phyloP scores from a whole-genome alignment of 1,140 invertebrate species.

The Ceratoteleas bidentatus region DNA sequence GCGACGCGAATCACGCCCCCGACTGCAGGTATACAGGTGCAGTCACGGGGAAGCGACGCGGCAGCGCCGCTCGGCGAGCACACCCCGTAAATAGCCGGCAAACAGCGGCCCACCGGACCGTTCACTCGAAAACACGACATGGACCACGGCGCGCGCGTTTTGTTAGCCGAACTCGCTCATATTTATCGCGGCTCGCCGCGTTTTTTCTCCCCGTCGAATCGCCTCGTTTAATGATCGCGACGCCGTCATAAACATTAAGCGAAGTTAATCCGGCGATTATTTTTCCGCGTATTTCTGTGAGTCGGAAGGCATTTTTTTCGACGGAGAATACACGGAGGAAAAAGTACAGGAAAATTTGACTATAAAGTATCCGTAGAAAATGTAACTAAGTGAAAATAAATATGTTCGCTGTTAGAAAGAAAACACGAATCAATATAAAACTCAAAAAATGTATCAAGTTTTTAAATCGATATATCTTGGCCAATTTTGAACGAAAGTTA shows the following conservation, averaged over 20 bases:
- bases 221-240: slow-evolving; percentile 26
- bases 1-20: slow-evolving; percentile 38
- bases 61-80: slow-evolving; percentile 43
- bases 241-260: slow-evolving; percentile 29
- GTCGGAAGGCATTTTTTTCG: too few species aligned
- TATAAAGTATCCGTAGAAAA: too few species aligned
- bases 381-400: too few species aligned
- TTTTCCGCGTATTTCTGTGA: background rate
- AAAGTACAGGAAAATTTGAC: too few species aligned
- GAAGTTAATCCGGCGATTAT: slow-evolving; percentile 19
- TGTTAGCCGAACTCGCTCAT: slow-evolving; percentile 38
- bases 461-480: too few species aligned
- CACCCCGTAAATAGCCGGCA: slow-evolving; percentile 70
- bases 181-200: slow-evolving; percentile 53
- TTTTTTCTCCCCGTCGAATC: slow-evolving; percentile 14
- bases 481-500: too few species aligned
- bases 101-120: slow-evolving; percentile 69
- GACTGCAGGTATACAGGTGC: slow-evolving; percentile 48
- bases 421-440: too few species aligned
- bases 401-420: too few species aligned
- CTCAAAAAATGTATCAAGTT: too few species aligned
- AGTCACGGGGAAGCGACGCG: slow-evolving; percentile 51
- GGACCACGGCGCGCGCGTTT: slow-evolving; percentile 65
- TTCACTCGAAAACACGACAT: slow-evolving; percentile 73
- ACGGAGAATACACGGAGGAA: too few species aligned